Evolutionary conservation across 2,888 invertebrate genomes (phyloP), one percentile per base, ranked within the genome.

Genomic region (Monoplex corrugatus): DNA sequence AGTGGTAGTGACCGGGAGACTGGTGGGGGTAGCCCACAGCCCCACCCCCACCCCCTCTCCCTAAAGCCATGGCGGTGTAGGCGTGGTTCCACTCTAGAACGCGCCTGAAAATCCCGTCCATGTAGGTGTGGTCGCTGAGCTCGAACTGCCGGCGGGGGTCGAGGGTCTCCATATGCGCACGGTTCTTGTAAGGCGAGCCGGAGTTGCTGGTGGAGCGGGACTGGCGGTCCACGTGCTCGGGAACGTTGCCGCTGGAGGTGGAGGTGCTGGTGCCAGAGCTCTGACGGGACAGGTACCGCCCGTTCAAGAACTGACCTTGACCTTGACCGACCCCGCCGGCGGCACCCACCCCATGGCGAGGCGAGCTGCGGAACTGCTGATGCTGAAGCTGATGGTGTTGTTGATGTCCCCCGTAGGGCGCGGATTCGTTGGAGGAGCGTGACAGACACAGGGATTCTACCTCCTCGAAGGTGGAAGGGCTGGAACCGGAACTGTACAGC

Each of bases 371-470:
- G 40, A 2, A 16, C 78, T 78, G 78, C 40, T 2, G 78, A n/a
- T n/a, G n/a, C n/a, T n/a, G n/a, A n/a, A n/a, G n/a, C n/a, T n/a
- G n/a, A n/a, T n/a, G n/a, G n/a, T n/a, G n/a, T n/a, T n/a, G n/a
- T n/a, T n/a, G 80, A 19, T 16, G 35, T 0, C 63, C 57, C 28
- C 86, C 57, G 72, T 35, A 50, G 63, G 8, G 78, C 13, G 40
- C 38, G 19, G 91, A 91, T 38, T 91, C 91, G 19, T 89, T 91
- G 23, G 91, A 91, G 8, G 91, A 90, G 40, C 89, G 90, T 32
- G 91, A 91, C 28, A 91, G 50, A 44, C 92, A 90, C 40, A 93
- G 83, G 40, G 92, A 92, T 44, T 92, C 92, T 6, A 92, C 92
- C 43, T 93, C 93, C n/a, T 93, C 93, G 87, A 92, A 93, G 19